phyloP scores from a whole-genome alignment of 2,888 invertebrate species.

The Hirudinaria manillensis region DNA sequence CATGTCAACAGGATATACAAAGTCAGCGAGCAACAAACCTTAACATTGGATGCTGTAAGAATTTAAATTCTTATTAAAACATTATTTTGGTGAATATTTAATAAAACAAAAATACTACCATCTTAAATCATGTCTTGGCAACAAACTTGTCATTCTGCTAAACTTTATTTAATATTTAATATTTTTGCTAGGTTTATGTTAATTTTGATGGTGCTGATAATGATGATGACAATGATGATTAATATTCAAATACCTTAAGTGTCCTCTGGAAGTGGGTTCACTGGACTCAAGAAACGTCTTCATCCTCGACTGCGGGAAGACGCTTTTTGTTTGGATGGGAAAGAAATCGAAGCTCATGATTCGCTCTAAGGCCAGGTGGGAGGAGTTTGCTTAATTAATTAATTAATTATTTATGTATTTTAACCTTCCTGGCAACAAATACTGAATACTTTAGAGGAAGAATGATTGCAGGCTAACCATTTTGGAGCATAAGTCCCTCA shows the following conservation, averaged over 20 bases:
- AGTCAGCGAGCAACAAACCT: conserved; percentile 77
- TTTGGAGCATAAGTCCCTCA: neutral
- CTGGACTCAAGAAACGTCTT: conserved; percentile 88
- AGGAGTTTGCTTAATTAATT: neutral
- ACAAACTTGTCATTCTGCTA: too few species aligned
- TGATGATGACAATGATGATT: too few species aligned
- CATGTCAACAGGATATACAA: conserved; percentile 78
- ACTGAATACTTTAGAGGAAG: neutral
- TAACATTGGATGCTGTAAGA: conserved; percentile 80
- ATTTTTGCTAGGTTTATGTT: too few species aligned
- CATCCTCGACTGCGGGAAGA: conserved; percentile 76
- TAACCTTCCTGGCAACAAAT: neutral
- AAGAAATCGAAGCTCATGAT: conserved; percentile 58
- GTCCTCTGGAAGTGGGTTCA: conserved; percentile 57
- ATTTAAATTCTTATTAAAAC: too few species aligned
- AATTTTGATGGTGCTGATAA: too few species aligned
- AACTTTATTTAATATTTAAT: too few species aligned
- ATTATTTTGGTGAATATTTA: too few species aligned
- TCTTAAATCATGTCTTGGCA: too few species aligned
- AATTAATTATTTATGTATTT: neutral
- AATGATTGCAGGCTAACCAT: neutral
- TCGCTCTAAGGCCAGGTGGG: conserved; percentile 50
- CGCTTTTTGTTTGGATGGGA: conserved; percentile 86
- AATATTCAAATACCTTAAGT: conserved; percentile 39
- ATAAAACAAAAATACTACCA: too few species aligned